Conservation (phyloP, 2,113 vertebrate species). For the Nothobranchius furzeri region DNA sequence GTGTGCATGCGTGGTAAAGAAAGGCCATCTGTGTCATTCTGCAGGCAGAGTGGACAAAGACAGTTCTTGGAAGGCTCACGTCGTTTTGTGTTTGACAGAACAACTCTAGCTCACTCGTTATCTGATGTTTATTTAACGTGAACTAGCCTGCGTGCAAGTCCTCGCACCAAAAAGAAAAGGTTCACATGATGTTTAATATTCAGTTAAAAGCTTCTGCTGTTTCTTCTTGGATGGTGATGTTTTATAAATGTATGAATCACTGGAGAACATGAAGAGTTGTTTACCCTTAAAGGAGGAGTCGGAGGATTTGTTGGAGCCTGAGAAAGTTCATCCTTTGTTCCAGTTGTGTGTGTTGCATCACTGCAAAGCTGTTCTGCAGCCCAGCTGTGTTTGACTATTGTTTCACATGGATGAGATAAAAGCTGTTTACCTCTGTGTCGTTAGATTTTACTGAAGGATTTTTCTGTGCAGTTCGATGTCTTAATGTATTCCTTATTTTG, state of each 20-base stretch:
- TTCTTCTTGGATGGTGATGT: neutral
- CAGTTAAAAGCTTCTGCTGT: neutral
- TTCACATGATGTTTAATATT: neutral
- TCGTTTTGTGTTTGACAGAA: slow-evolving; percentile 40
- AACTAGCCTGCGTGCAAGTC: neutral
- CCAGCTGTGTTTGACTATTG: slow-evolving; percentile 55
- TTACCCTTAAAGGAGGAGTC: slow-evolving; percentile 20
- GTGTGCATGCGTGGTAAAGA: slow-evolving; percentile 18
- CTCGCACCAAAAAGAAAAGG: neutral
- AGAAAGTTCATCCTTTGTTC: slow-evolving; percentile 54
- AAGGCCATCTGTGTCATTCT: slow-evolving; percentile 44
- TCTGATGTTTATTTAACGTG: slow-evolving; percentile 27
- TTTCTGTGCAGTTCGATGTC: neutral
- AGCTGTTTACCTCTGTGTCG: slow-evolving; percentile 14
- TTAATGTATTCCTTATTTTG: neutral
- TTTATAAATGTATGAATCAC: slow-evolving; percentile 6
- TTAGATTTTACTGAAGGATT: neutral
- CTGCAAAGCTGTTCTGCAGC: slow-evolving; percentile 16
- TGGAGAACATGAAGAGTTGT: neutral
- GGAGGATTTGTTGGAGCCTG: slow-evolving; percentile 31
- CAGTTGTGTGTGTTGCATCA: slow-evolving; percentile 60
- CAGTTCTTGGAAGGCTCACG: slow-evolving; percentile 3
- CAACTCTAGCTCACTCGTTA: slow-evolving; percentile 3
- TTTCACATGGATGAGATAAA: slow-evolving; percentile 43
- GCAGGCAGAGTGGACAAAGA: slow-evolving; percentile 54